Conservation (phyloP, 2,797 vertebrate species). For the Enteromius unitaeniatus region DNA sequence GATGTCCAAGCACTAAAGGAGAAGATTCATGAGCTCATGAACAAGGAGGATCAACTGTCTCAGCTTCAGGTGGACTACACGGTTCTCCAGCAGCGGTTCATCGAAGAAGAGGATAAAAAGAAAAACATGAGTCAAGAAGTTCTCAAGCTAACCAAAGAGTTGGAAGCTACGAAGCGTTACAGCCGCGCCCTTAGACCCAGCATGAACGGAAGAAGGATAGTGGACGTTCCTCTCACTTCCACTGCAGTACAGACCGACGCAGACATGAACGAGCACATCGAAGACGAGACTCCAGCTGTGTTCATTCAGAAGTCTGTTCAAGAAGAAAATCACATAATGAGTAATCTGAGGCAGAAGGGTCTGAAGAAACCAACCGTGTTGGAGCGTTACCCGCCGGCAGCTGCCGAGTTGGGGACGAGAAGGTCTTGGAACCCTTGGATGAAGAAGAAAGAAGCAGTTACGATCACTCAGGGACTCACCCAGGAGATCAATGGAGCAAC, state of each 20-base stretch:
- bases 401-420: conserved; percentile 80
- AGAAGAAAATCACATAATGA: conserved; percentile 97
- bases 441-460: conserved; percentile 84
- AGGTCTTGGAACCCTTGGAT: conserved; percentile 93
- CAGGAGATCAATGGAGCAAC: conserved; percentile 68
- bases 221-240: conserved; percentile 87
- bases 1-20: conserved; percentile 96
- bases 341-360: conserved; percentile 87
- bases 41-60: conserved; percentile 95
- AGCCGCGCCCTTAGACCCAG: conserved; percentile 89
- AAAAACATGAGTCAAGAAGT: conserved; percentile 87
- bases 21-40: conserved; percentile 97
- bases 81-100: conserved; percentile 86
- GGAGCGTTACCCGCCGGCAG: conserved; percentile 89
- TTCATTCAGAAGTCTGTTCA: conserved; percentile 94
- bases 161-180: conserved; percentile 90
- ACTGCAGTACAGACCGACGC: conserved; percentile 90
- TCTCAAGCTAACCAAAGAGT: conserved; percentile 82
- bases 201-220: conserved; percentile 87
- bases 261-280: conserved; percentile 70
- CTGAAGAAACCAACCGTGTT: conserved; percentile 87
- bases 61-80: conserved; percentile 92
- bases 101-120: conserved; percentile 89
- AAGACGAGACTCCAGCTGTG: conserved; percentile 91
- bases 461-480: conserved; percentile 65